Conservation (phyloP, 2,113 vertebrate species). For the Amazona vittata region DNA sequence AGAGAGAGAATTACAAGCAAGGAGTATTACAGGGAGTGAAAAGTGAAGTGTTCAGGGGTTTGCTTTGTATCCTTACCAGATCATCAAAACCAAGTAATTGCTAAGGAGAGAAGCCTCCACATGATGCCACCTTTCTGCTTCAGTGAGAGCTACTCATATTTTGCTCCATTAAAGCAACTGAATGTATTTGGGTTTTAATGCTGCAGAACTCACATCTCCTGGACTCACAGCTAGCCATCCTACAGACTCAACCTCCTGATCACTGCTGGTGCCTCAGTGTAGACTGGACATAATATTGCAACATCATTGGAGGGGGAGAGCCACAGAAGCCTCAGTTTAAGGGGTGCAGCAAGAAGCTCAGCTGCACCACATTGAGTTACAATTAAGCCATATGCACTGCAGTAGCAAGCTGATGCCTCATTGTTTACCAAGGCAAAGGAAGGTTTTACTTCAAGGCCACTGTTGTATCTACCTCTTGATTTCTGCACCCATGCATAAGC, state of each 20-base stretch:
- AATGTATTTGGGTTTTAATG: neutral
- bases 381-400: fast-evolving
- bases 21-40: neutral
- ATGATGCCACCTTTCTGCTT: neutral
- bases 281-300: neutral
- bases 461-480: neutral
- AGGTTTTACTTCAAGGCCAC: neutral
- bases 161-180: neutral
- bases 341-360: neutral
- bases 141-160: neutral
- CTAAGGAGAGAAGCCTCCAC: neutral
- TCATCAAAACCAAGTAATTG: neutral
- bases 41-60: neutral
- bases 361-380: neutral
- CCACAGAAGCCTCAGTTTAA: neutral
- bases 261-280: neutral
- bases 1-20: neutral
- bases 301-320: neutral
- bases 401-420: neutral
- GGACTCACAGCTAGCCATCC: neutral
- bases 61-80: neutral
- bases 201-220: neutral
- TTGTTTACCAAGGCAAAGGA: neutral
- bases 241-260: neutral
- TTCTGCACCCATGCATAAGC: neutral